Evolutionary conservation across 2,113 vertebrate genomes (phyloP).

Genomic region (Nipponia nippon): DNA sequence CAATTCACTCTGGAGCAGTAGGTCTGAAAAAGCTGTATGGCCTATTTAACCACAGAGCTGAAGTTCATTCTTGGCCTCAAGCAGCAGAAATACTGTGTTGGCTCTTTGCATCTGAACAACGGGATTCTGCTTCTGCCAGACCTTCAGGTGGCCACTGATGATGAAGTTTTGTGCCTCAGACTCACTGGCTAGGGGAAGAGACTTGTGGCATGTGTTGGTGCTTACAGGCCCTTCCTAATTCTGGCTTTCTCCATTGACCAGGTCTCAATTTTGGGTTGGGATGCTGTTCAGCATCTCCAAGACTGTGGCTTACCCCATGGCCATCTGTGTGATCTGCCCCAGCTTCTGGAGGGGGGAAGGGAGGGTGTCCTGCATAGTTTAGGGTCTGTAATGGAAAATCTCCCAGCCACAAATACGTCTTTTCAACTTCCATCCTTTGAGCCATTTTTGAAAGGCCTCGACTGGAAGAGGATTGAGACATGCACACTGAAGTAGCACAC

Average conservation of each 20-base stretch:
- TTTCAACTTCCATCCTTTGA: neutral
- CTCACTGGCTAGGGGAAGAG: neutral
- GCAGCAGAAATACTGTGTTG: neutral
- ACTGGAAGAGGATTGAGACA: neutral
- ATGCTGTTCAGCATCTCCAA: neutral
- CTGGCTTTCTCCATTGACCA: neutral
- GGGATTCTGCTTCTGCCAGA: neutral
- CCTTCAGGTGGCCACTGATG: neutral
- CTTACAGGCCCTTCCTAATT: neutral
- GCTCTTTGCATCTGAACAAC: neutral
- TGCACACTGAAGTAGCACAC: rapidly evolving
- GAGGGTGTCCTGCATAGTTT: neutral
- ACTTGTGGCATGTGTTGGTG: rapidly evolving
- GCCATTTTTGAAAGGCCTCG: neutral
- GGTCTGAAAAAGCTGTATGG: neutral
- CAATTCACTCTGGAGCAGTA: neutral
- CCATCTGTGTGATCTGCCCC: neutral
- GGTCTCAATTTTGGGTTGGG: neutral
- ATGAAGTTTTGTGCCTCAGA: neutral
- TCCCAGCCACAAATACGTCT: neutral
- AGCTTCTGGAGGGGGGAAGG: neutral
- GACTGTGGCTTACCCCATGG: neutral
- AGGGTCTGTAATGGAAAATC: neutral
- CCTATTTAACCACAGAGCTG: neutral
- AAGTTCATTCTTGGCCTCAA: neutral